phyloP scores from a whole-genome alignment of 1,140 invertebrate genomes.

The Patella vulgata region DNA sequence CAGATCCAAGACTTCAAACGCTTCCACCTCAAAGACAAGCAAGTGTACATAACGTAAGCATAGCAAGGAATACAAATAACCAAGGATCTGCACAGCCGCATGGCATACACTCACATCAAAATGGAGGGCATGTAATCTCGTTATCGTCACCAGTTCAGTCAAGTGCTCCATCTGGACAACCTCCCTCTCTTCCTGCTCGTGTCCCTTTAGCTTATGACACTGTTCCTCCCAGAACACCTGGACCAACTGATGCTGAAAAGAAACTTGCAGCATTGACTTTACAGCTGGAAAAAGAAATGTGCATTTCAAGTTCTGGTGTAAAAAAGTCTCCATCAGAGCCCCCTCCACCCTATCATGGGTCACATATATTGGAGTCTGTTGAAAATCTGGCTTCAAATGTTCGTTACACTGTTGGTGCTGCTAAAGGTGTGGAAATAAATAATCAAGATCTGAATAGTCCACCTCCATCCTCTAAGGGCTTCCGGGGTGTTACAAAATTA shows the following conservation, averaged over 20 bases:
- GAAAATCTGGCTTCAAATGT: background rate
- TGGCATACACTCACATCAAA: too few species aligned
- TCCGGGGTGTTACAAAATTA: conserved; percentile 81
- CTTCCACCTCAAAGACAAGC: conserved; percentile 32
- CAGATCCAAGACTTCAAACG: conserved; percentile 42
- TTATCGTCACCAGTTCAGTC: background rate
- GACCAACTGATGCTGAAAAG: conserved; percentile 63
- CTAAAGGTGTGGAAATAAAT: too few species aligned
- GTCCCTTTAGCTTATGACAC: conserved; percentile 84
- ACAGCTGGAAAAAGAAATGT: conserved; percentile 64
- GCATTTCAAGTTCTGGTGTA: conserved; percentile 28
- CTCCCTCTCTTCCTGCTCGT: conserved; percentile 53
- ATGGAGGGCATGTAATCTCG: too few species aligned
- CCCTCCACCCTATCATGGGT: conserved; percentile 64
- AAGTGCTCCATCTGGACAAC: conserved; percentile 26
- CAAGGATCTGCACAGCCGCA: too few species aligned
- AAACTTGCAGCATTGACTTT: conserved; percentile 66
- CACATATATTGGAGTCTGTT: conserved; percentile 56
- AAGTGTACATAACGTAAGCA: conserved; percentile 26
- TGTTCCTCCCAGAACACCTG: conserved; percentile 71
- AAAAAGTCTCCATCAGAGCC: conserved; percentile 45
- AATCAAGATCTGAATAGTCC: conserved; percentile 18
- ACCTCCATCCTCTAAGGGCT: conserved; percentile 19
- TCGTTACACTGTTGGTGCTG: too few species aligned
- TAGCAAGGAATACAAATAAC: too few species aligned